Conservation (phyloP, 2,797 vertebrate genomes). For the Coracias cyanogaster region DNA sequence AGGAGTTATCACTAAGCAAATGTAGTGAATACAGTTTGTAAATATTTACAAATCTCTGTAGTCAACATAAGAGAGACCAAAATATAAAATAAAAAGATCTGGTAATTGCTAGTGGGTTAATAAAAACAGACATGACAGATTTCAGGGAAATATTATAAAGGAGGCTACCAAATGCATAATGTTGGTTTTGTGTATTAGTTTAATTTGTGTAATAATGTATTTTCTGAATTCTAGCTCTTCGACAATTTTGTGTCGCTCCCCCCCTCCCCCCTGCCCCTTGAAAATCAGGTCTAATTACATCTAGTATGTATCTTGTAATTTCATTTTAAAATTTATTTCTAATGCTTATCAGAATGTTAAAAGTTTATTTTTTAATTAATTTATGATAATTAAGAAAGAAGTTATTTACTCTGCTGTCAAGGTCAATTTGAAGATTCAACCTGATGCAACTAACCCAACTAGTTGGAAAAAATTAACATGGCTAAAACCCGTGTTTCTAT, state of each 20-base stretch:
- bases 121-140: not conserved
- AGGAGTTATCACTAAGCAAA: not conserved
- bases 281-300: not conserved
- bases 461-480: not conserved
- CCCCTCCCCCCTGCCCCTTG: rapidly evolving
- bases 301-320: not conserved
- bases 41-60: not conserved
- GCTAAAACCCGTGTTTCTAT: not conserved
- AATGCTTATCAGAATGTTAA: not conserved
- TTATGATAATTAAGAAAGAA: not conserved
- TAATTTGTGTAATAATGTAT: not conserved
- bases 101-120: not conserved
- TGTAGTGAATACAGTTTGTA: not conserved
- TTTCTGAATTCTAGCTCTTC: not conserved
- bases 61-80: not conserved
- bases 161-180: not conserved
- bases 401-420: not conserved
- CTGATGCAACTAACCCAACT: not conserved
- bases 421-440: not conserved
- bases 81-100: not conserved
- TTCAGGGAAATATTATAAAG: not conserved
- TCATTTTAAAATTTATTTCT: not conserved
- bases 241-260: not conserved
- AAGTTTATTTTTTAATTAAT: not conserved
- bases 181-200: not conserved